These are phyloP conservation scores for Idaea aversata DNA, from an alignment of 2,888 invertebrate species.

Conservation along the genomic window DNA sequence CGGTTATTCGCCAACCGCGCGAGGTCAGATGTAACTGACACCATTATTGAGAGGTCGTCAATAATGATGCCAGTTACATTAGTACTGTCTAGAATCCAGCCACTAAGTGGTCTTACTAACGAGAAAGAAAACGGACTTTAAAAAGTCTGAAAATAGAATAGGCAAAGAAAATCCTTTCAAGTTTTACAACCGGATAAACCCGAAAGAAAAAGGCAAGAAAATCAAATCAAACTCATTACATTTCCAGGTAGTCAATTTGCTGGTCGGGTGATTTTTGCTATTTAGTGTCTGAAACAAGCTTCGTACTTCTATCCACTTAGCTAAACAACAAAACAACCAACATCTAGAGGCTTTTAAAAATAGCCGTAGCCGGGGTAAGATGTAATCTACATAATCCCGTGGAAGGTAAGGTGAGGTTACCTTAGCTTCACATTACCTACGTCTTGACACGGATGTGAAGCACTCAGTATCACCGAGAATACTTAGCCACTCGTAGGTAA, in stretches of 20 bases:
- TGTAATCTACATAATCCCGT: conserved; percentile 11
- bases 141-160: not conserved
- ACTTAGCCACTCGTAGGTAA: conserved; percentile 2
- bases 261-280: not conserved
- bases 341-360: not conserved
- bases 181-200: not conserved
- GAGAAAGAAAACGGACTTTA: not conserved
- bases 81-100: not conserved
- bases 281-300: not conserved
- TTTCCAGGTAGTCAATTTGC: not conserved
- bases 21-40: too few relatives aligned
- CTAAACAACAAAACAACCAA: not conserved
- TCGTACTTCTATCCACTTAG: not conserved
- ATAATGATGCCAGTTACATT: not conserved
- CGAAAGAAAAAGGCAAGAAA: not conserved
- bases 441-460: conserved; percentile 10
- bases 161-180: conserved; percentile 1
- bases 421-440: not conserved
- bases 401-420: conserved; percentile 8
- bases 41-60: too few relatives aligned
- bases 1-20: too few relatives aligned
- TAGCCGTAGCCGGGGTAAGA: not conserved
- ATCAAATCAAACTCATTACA: not conserved
- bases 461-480: not conserved
- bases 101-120: not conserved